Base-by-base conservation (phyloP, 1,140 invertebrate genomes). In the Drosophila neocordata region DNA sequence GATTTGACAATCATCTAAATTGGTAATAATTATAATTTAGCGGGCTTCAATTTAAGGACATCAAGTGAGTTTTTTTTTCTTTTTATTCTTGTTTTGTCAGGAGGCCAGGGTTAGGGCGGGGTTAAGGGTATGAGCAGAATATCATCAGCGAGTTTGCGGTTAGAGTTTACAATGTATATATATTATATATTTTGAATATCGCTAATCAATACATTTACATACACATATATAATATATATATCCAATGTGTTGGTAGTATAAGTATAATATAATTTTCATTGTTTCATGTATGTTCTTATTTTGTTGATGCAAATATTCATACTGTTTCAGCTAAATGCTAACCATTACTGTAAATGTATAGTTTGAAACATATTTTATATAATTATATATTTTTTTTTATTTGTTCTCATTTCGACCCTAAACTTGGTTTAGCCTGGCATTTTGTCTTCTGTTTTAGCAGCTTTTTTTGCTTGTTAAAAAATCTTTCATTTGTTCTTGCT, bases 241-340 rank as follows among this genome's bases (percentile, higher is more conserved):
- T 48, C 9, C 41, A 4, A 48, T 48, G 41, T 48, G 41, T 48
- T 18, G 15, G 6, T 61, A 57, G 58, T 79, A 58, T 77, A 48
- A 69, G 68, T 81, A 31, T 31, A 64, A 53, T 79, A 69, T 48
- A 48, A 20, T 48, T 48, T 48, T n/a, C 12, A n/a, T 38, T 38
- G 41, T 48, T 48, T 48, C 18, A 15, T 18, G 2, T 15, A 8
- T 41, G n/a, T 27, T 57, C 15, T 5, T 20, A 5, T 20, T 18
- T 57, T 67, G 64, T 75, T 58, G 65, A 61, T 69, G 53, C 58
- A 69, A 63, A 66, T 79, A 77, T 77, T 61, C 61, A 73, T 73
- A 80, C 73, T 85, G 81, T 27, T 81, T 77, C 73, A 81, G 77
- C 82, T 81, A 87, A 87, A 87, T 84, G 81, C 81, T 84, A 81